These are phyloP conservation scores for Tarsius wallacei DNA, from an alignment of 2,797 vertebrate genomes.

Conservation along the genomic window DNA sequence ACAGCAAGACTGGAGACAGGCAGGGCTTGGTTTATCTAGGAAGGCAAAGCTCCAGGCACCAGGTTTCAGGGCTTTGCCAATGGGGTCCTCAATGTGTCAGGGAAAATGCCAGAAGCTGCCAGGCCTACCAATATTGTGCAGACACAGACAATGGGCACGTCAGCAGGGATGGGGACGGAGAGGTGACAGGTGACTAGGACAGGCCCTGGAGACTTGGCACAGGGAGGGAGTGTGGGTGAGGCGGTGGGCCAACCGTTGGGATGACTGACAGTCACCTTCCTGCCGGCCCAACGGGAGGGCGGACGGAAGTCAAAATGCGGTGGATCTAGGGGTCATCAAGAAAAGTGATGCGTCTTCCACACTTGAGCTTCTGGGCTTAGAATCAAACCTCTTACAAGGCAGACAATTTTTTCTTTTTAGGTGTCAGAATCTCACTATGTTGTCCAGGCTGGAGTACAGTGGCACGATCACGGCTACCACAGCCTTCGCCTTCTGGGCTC, in stretches of 20 bases:
- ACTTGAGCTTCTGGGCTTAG: not conserved
- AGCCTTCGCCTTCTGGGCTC: too few relatives aligned
- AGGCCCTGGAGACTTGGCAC: too few relatives aligned
- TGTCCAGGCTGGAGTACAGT: too few relatives aligned
- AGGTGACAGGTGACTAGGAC: not conserved
- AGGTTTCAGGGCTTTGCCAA: constrained; percentile 22
- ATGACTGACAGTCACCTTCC: not conserved
- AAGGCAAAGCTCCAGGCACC: not conserved
- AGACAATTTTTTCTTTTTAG: too few relatives aligned
- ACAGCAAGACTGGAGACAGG: not conserved
- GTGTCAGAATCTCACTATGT: too few relatives aligned
- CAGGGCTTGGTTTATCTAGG: not conserved
- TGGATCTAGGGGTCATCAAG: not conserved
- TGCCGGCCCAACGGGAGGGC: not conserved
- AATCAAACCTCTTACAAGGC: not conserved
- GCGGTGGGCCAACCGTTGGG: not conserved
- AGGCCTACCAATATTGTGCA: not conserved
- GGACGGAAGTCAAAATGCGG: not conserved
- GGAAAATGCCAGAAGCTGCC: not conserved
- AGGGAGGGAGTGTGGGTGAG: not conserved
- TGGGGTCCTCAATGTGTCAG: not conserved
- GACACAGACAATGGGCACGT: not conserved
- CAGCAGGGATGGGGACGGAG: not conserved
- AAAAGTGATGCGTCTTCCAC: not conserved
- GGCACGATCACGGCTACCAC: too few relatives aligned